Conservation (phyloP, 2,113 vertebrate species). For the Chinchilla lanigera region DNA sequence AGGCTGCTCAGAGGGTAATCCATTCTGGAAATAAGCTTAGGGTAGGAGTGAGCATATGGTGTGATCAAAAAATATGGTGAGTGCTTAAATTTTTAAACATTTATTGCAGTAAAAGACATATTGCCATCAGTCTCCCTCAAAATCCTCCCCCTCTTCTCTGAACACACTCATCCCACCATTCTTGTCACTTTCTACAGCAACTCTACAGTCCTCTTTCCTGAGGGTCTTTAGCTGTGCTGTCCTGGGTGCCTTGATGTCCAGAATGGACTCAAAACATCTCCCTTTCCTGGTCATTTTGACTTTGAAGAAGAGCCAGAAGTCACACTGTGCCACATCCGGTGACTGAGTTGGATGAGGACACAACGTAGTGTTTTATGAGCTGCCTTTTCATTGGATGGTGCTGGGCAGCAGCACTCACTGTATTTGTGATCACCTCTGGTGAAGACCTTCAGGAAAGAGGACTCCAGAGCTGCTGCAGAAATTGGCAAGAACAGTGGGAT, state of each 20-base stretch:
- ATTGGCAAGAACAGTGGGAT: background rate
- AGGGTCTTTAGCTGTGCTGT: background rate
- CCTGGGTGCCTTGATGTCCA: background rate
- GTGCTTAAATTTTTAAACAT: background rate
- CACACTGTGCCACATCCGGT: background rate
- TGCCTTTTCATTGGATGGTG: background rate
- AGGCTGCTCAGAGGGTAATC: background rate
- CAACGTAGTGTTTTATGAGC: background rate
- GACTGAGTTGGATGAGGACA: background rate
- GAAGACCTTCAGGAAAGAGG: background rate
- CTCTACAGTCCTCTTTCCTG: background rate
- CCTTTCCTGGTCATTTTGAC: background rate
- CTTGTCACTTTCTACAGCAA: background rate
- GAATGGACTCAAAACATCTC: background rate
- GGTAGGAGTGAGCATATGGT: background rate
- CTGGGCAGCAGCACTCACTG: background rate
- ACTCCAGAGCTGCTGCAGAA: background rate
- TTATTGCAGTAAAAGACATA: background rate
- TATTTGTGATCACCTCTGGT: background rate
- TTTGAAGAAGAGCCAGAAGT: background rate
- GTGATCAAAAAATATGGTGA: background rate
- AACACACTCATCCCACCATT: background rate
- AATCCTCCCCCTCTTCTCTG: background rate
- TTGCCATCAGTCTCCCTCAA: background rate
- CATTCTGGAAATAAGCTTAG: background rate